These are phyloP conservation scores for Drosophila asahinai DNA, from an alignment of 1,140 invertebrate genomes.

Conservation along the genomic window DNA sequence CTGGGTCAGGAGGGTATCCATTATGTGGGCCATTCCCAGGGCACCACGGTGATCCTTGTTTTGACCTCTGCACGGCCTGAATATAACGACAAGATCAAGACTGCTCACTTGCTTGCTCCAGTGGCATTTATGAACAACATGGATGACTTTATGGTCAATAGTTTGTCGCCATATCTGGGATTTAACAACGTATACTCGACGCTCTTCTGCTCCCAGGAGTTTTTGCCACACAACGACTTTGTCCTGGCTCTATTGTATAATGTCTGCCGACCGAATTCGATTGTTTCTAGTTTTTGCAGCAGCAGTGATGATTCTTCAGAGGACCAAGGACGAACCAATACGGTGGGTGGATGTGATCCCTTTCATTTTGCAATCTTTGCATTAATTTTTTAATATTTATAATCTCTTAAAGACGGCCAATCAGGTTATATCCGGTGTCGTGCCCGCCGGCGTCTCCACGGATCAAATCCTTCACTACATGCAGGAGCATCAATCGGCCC, in stretches of 20 bases:
- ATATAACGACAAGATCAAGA: conserved; percentile 88
- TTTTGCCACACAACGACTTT: conserved; percentile 56
- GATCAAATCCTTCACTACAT: conserved; percentile 90
- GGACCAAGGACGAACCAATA: conserved; percentile 20
- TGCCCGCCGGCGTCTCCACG: conserved; percentile 90
- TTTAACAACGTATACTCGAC: conserved; percentile 77
- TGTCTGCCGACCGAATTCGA: conserved; percentile 85
- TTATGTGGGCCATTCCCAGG: conserved; percentile 86
- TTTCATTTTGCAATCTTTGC: conserved; percentile 85
- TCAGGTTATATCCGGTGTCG: conserved; percentile 88
- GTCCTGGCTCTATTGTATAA: conserved; percentile 59
- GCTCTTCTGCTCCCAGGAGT: conserved; percentile 39
- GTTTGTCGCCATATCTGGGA: conserved; percentile 30
- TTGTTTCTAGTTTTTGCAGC: conserved; percentile 56
- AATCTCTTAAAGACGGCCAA: conserved; percentile 46
- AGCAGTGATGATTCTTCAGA: background rate
- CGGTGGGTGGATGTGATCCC: background rate
- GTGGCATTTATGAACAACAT: conserved; percentile 73
- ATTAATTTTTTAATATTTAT: background rate
- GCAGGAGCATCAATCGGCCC: conserved; percentile 86
- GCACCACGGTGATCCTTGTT: conserved; percentile 87
- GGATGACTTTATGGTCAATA: conserved; percentile 32
- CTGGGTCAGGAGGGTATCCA: conserved; percentile 84
- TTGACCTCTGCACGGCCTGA: conserved; percentile 88
- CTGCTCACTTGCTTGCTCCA: conserved; percentile 88